These are phyloP conservation scores for Microtus richardsoni DNA, from an alignment of 2,113 vertebrate genomes.

Conservation along the genomic window DNA sequence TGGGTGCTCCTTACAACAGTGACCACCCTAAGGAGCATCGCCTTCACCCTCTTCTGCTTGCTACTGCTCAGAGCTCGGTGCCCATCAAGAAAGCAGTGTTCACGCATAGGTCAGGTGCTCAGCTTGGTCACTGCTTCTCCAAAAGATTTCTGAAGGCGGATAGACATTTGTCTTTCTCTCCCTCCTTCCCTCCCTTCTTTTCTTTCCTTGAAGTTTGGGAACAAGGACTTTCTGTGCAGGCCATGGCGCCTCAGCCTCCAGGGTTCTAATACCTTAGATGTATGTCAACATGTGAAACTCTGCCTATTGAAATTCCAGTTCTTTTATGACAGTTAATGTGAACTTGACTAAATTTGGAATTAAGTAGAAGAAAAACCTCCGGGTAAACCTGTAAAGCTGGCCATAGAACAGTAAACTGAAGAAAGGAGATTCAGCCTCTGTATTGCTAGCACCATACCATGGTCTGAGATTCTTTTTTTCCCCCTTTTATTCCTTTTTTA, in stretches of 20 bases:
- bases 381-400: not conserved
- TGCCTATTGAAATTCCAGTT: not conserved
- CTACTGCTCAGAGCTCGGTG: not conserved
- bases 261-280: not conserved
- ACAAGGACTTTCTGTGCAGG: not conserved
- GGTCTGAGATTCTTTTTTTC: not conserved
- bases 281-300: not conserved
- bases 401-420: not conserved
- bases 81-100: not conserved
- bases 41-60: not conserved
- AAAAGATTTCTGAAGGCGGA: not conserved
- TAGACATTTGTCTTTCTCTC: not conserved
- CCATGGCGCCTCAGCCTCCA: not conserved
- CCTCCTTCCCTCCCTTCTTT: not conserved
- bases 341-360: not conserved
- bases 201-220: not conserved
- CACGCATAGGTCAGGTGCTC: not conserved
- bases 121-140: not conserved
- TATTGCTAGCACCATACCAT: not conserved
- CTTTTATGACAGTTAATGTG: not conserved
- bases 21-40: not conserved
- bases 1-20: not conserved
- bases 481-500: not conserved
- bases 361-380: not conserved
- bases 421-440: not conserved